Evolutionary conservation across 2,888 invertebrate species (phyloP).

Genomic region (Athripsodes cinereus): DNA sequence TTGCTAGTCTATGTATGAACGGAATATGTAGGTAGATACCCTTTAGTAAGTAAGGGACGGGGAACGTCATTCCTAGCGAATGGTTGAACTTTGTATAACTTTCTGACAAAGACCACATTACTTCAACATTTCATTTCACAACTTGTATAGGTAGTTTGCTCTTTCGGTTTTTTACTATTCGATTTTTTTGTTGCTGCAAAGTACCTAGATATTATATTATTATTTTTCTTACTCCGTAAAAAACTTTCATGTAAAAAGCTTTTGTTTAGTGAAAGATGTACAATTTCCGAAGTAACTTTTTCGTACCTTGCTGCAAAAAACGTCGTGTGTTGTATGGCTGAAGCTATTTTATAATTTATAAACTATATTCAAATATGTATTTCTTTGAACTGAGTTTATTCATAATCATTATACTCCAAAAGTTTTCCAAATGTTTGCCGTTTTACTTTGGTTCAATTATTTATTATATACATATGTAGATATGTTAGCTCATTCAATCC

Average conservation of each 20-base stretch:
- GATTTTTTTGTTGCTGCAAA: neutral
- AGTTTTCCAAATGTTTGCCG: too few species aligned
- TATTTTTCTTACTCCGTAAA: neutral
- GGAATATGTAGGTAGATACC: too few species aligned
- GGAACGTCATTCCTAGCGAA: slow-evolving; percentile 16
- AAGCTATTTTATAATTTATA: too few species aligned
- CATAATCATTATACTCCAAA: too few species aligned
- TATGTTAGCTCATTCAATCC: too few species aligned
- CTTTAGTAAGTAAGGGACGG: neutral
- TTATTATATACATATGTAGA: too few species aligned
- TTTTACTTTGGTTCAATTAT: too few species aligned
- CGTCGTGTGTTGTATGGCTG: too few species aligned
- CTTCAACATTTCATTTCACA: slow-evolving; percentile 16
- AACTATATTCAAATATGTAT: too few species aligned
- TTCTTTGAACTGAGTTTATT: too few species aligned
- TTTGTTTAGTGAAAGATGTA: neutral
- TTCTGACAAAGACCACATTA: slow-evolving; percentile 17
- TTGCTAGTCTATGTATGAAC: too few species aligned
- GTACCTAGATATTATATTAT: neutral
- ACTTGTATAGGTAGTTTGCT: neutral
- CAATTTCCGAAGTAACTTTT: neutral
- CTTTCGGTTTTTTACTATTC: neutral
- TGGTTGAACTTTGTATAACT: slow-evolving; percentile 16
- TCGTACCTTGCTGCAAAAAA: too few species aligned
- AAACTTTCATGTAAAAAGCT: neutral